Base-by-base conservation (phyloP, 2,888 invertebrate species). In the Empis stercorea region DNA sequence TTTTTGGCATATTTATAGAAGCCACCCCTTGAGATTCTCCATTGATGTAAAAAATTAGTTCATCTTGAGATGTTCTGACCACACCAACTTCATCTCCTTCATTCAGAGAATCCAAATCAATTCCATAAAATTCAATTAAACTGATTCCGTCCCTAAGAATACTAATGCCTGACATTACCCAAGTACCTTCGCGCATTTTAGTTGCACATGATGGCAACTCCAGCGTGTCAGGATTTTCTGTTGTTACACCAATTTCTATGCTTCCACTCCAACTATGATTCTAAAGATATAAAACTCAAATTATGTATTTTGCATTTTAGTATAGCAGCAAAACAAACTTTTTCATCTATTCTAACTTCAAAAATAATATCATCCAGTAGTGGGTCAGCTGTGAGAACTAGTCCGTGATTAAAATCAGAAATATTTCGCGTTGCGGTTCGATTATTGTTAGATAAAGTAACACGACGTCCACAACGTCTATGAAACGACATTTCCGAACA, bases 111-210 rank as follows among this genome's bases (percentile, higher is more conserved):
- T 89, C 89, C 51, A 93, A 72, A 70, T 92, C 87, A 41, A 79
- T 80, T 14, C 91, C 92, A 68, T 93, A 93, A 27, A 81, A 79
- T 64, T 91, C 88, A 32, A 86, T 74, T 48, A 88, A 70, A 42
- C 86, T 81, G 27, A 81, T 76, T 2, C 92, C 92, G 72, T 94
- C 87, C 62, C 84, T 84, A 20, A 91, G 76, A 45, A 95, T 79
- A 36, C 87, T 85, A 54, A 80, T 83, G 23, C 89, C 88, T 3
- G 91, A 87, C 84, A 94, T 84, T 44, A 93, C 87, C 94, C 93
- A 95, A 52, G 88, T 84, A 53, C 85, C 84, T 60, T 81, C 80
- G 54, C 79, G 79, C 63, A 84, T 78, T 59, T 85, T 85, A 11
- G 83, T 82, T 10, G 88, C 87, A 61, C 84, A 85, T 9, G 84